A percentile compares a stretch with the other conserved stretches of the same genome.
These are phyloP conservation scores for Salvator merianae DNA, from an alignment of 2,113 vertebrate species.

Conservation along the genomic window DNA sequence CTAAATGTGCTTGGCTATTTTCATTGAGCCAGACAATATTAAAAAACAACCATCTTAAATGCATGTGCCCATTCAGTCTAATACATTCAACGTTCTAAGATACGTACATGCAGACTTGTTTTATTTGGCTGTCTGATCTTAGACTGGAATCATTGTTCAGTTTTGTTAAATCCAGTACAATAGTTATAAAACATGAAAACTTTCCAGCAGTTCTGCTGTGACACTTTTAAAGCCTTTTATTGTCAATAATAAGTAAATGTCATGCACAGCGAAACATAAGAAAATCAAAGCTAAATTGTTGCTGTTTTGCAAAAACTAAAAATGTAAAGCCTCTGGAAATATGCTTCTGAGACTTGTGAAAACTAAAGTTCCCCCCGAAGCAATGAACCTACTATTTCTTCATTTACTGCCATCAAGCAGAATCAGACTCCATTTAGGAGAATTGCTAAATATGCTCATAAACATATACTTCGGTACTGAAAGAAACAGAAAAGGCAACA, in stretches of 20 bases:
- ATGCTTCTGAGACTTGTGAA: neutral
- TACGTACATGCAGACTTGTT: neutral
- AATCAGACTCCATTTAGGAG: neutral
- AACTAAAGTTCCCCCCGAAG: neutral
- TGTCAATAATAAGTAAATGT: neutral
- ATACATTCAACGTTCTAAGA: neutral
- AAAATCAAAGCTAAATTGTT: neutral
- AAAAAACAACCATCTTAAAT: neutral
- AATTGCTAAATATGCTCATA: neutral
- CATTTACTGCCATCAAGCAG: neutral
- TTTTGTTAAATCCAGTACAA: neutral
- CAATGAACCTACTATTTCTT: neutral
- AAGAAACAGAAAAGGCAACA: too few species aligned
- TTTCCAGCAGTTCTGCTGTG: too few species aligned
- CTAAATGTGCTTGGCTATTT: neutral
- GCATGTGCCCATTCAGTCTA: neutral
- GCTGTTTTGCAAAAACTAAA: conserved; percentile 12
- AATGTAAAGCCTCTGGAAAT: conserved; percentile 25
- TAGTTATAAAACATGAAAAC: neutral
- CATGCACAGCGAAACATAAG: rapidly evolving
- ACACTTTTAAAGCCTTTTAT: neutral
- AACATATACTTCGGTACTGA: too few species aligned
- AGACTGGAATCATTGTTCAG: neutral
- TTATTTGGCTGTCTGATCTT: too few species aligned
- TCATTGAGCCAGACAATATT: neutral